Conservation (phyloP, 2,888 invertebrate species). For the Parnassius mnemosyne region DNA sequence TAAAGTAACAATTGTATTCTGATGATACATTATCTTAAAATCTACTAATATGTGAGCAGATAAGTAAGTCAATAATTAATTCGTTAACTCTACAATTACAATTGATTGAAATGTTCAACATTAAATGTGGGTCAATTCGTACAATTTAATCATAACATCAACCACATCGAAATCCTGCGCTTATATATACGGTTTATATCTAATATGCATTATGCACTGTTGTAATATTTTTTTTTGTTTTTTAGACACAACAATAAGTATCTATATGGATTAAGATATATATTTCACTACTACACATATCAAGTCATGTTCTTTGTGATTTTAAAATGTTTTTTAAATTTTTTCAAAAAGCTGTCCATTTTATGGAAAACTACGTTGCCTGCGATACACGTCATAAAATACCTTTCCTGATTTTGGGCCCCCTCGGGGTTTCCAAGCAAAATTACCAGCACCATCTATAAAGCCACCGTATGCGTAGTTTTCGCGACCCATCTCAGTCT, state of each 20-base stretch:
- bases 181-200: not conserved
- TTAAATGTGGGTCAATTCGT: not conserved
- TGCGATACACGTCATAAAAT: conserved; percentile 15
- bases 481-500: not conserved
- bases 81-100: conserved; percentile 11
- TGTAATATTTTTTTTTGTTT: conserved; percentile 4
- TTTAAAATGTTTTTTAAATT: not conserved
- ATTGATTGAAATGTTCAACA: conserved; percentile 4
- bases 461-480: conserved; percentile 34
- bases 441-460: conserved; percentile 44
- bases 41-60: not conserved
- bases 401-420: conserved; percentile 18
- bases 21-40: conserved; percentile 1
- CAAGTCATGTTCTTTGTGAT: conserved; percentile 2
- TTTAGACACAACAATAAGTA: conserved; percentile 3
- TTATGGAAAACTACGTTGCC: conserved; percentile 9
- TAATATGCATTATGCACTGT: not conserved
- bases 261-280: conserved; percentile 5
- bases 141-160: not conserved
- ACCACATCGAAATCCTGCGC: conserved; percentile 2
- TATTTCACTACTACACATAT: conserved; percentile 2
- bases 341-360: conserved; percentile 10
- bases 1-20: conserved; percentile 3
- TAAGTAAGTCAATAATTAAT: not conserved
- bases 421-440: conserved; percentile 14